A percentile compares a stretch with the other conserved stretches of the same genome.
Conservation (phyloP, 1,140 invertebrate species). For the Acromyrmex charruanus region DNA sequence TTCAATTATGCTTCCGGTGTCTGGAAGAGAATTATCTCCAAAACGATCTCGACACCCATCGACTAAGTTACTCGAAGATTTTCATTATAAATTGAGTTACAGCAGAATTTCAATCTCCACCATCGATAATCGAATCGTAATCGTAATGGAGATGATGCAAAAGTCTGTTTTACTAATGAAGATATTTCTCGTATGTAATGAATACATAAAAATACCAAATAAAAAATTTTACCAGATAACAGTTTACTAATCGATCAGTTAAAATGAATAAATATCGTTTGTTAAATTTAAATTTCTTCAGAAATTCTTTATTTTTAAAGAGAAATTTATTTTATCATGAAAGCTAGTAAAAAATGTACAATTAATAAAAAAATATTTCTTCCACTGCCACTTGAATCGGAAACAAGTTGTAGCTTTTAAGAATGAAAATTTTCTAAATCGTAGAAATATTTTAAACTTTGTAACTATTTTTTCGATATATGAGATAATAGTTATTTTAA, state of each 20-base stretch:
- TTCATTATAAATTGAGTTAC: conserved; percentile 58
- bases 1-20: conserved; percentile 60
- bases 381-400: background rate
- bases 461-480: background rate
- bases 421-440: background rate
- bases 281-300: conserved; percentile 3
- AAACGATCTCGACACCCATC: conserved; percentile 57
- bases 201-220: background rate
- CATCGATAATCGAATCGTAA: conserved; percentile 53
- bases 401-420: background rate
- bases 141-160: conserved; percentile 38
- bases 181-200: conserved; percentile 36
- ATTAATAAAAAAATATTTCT: conserved; percentile 11
- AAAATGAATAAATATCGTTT: conserved; percentile 7
- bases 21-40: conserved; percentile 58
- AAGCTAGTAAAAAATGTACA: background rate
- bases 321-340: background rate
- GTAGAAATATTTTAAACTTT: background rate
- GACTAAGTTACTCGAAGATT: conserved; percentile 53
- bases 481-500: background rate
- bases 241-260: background rate
- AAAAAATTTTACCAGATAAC: background rate
- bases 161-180: conserved; percentile 28
- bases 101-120: conserved; percentile 57
- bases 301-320: background rate